Evolutionary conservation across 2,797 vertebrate genomes (phyloP).

Genomic region (Poecilia velifera): DNA sequence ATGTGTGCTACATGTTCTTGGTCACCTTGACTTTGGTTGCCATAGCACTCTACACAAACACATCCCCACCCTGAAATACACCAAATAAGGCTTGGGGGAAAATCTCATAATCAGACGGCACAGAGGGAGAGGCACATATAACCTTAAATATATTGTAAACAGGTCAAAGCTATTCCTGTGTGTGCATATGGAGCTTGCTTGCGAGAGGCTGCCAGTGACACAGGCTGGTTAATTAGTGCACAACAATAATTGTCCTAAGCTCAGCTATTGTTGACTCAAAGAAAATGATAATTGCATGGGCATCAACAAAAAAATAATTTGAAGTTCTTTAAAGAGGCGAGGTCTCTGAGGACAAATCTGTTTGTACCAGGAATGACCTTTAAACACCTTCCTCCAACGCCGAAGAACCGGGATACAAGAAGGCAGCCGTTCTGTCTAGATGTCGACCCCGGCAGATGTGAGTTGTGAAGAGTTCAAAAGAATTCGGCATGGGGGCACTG

Average conservation of each 20-base stretch:
- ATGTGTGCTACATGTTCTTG: constrained; percentile 86
- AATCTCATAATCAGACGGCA: constrained; percentile 82
- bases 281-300: constrained; percentile 82
- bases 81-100: constrained; percentile 85
- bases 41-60: constrained; percentile 86
- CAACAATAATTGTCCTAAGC: constrained; percentile 82
- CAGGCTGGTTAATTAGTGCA: constrained; percentile 81
- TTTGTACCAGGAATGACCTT: constrained; percentile 86
- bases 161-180: constrained; percentile 76
- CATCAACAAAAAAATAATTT: constrained; percentile 82
- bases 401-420: constrained; percentile 78
- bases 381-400: constrained; percentile 82
- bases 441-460: constrained; percentile 88
- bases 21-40: constrained; percentile 90
- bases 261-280: constrained; percentile 82
- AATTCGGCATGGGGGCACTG: constrained; percentile 85
- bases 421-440: constrained; percentile 84
- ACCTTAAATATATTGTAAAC: constrained; percentile 79
- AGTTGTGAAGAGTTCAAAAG: constrained; percentile 89
- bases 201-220: constrained; percentile 74
- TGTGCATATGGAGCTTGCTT: constrained; percentile 69
- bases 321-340: constrained; percentile 77
- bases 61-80: constrained; percentile 86
- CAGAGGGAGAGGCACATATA: constrained; percentile 76
- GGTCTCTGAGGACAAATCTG: constrained; percentile 83